Base-by-base conservation (phyloP, 2,888 invertebrate species). In the Lamproptera curius region DNA sequence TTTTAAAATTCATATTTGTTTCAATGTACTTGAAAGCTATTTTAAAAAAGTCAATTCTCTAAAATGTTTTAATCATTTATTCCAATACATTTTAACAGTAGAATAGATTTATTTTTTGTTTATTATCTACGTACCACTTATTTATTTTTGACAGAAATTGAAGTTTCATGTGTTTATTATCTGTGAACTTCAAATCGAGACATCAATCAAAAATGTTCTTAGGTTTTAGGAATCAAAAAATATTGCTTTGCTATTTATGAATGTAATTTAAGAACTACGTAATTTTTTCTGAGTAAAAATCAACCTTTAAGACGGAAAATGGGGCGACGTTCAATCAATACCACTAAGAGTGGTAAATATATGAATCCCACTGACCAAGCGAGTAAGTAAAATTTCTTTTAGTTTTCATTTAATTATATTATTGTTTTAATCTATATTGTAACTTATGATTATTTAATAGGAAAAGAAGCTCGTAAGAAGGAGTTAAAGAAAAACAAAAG, bases 331-430 rank as follows among this genome's bases (percentile, higher is more conserved):
- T 97, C 98, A 35, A 97, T 98, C 66, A 98, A 97, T 88, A 98
- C 98, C 94, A 99, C 98, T 45, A 99, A 99, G 90, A 98, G 98
- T 96, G 99, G 99, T 78, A 98, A 98, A 92, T 98, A 97, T 70
- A 99, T 99, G 98, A 99, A 99, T 86, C 99, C 99, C 33, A 99
- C 99, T 3, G 99, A 99, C 83, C 98, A 98, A 93, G 98, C 98
- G 51, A 91, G 98, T 97, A 92, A 94, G 97, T 94, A 31, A 36
- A 20, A 14, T 14, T 34, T 42, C 9, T 28, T 28, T 28, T 9
- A 10, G 10, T 67, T 60, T 31, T 20, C 38, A 42, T 43, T 9
- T 35, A 23, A 16, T 46, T 28, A 20, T 20, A 20, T 54, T 51
- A 45, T 40, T 41, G 43, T 53, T 65, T 55, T 28, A 16, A 36